A percentile compares a stretch with the other conserved stretches of the same genome.
These are phyloP conservation scores for Eucera pruinosa DNA, from an alignment of 2,888 invertebrate genomes.

Conservation along the genomic window DNA sequence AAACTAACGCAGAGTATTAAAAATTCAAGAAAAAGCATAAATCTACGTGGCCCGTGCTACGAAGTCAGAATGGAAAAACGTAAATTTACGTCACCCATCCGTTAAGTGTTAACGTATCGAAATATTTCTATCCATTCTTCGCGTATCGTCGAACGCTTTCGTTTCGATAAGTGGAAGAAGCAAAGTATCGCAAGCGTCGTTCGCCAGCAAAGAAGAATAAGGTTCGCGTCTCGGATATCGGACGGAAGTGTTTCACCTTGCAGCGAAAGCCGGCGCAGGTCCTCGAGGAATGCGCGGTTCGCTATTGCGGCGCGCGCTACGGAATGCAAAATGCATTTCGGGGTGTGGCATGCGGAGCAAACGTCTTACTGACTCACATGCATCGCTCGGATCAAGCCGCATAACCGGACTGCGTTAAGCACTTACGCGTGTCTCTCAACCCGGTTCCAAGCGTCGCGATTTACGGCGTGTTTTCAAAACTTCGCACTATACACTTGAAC, in stretches of 20 bases:
- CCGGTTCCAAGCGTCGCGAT: not conserved
- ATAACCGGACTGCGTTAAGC: constrained; percentile 15
- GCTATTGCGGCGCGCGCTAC: constrained; percentile 47
- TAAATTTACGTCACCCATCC: too few relatives aligned
- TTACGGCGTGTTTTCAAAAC: not conserved
- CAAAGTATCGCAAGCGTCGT: too few relatives aligned
- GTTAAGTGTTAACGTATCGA: too few relatives aligned
- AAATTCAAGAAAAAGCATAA: too few relatives aligned
- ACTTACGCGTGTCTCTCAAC: not conserved
- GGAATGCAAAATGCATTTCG: constrained; percentile 75
- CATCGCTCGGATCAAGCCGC: constrained; percentile 41
- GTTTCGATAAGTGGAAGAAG: too few relatives aligned
- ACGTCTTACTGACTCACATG: constrained; percentile 78
- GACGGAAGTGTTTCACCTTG: constrained; percentile 56
- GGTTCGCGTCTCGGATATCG: constrained; percentile 22
- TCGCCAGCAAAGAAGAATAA: constrained; percentile 2
- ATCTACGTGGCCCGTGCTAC: too few relatives aligned
- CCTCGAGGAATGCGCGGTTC: constrained; percentile 51
- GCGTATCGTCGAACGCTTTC: too few relatives aligned
- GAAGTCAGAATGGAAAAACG: too few relatives aligned
- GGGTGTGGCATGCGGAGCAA: constrained; percentile 76
- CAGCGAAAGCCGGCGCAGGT: constrained; percentile 53
- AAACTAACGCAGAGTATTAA: too few relatives aligned
- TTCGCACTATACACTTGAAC: not conserved
- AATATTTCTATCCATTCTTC: too few relatives aligned